Evolutionary conservation across 1,140 invertebrate genomes (phyloP).

Genomic region (Micrasema longulum): DNA sequence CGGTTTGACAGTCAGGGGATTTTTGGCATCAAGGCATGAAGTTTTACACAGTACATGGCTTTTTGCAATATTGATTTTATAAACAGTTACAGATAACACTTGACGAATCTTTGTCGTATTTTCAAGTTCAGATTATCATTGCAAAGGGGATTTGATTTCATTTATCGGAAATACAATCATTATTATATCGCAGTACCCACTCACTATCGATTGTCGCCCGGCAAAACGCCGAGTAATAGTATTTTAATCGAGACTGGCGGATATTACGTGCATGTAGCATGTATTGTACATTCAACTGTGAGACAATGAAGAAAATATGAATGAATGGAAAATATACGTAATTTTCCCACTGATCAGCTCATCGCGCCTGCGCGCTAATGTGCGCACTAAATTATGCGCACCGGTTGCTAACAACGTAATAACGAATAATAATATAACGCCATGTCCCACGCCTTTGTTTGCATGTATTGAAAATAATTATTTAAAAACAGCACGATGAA

Average conservation of each 20-base stretch:
- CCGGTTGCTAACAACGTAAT: too few relatives aligned
- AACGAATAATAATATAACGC: too few relatives aligned
- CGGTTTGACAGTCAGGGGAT: too few relatives aligned
- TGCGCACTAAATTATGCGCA: constrained; percentile 1
- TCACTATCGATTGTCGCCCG: not conserved
- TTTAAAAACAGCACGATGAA: too few relatives aligned
- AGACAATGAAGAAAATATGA: constrained; percentile 45
- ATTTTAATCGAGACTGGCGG: not conserved
- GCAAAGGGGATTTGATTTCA: too few relatives aligned
- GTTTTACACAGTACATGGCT: too few relatives aligned
- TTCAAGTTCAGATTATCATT: not conserved
- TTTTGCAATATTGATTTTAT: too few relatives aligned
- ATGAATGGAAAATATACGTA: constrained; percentile 44
- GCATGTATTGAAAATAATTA: too few relatives aligned
- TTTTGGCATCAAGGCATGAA: too few relatives aligned
- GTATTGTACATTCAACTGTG: constrained; percentile 18
- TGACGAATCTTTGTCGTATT: not conserved
- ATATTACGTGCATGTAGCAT: not conserved
- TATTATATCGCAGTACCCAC: not conserved
- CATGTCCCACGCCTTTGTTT: too few relatives aligned
- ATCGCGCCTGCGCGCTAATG: constrained; percentile 36
- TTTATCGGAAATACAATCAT: too few relatives aligned
- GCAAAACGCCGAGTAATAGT: not conserved
- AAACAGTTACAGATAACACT: too few relatives aligned
- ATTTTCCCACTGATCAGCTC: constrained; percentile 38